Base-by-base conservation (phyloP, 1,140 invertebrate genomes). In the Diuraphis noxia region DNA sequence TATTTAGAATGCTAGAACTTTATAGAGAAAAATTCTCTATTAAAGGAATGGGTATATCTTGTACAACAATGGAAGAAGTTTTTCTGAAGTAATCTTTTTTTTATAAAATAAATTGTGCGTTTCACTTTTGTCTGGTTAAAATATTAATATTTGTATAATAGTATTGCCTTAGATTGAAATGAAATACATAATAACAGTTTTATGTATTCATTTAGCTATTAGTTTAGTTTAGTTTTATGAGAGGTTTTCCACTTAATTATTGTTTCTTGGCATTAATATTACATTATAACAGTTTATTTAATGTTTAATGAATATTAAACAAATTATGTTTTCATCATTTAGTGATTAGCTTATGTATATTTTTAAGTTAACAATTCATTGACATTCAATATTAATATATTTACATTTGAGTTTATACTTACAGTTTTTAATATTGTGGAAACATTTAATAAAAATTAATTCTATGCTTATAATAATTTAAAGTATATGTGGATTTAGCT, bases 41-140 rank as follows among this genome's bases (percentile, higher is more conserved):
- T 89, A 92, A 93, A 34, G 95, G 94, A 92, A 95, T 95, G 93
- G 95, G 96, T 23, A 93, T 95, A 38, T 95, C 95, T 10, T 94
- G 95, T 40, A 96, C 95, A 23, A 96, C 96, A 21, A 95, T 96
- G 94, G 96, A 96, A 93, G 96, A 96, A 93, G 96, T 96, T 21
- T 96, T 96, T 93, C 92, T 96, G 3, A 95, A 94, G 95, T 95
- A 93, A 93, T 88, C n/a, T 49, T 49, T 13, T 49, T 34, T 46
- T 85, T 23, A 21, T 85, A n/a, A 72, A 1, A n/a, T 5, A 21
- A 63, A 17, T 72, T n/a, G 10, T 72, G 5, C 13, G 17, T 72
- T 72, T 72, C 34, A 72, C 10, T n/a, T n/a, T 56, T 56, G 9
- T 56, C 30, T n/a, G 25, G 3, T 63, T 13, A n/a, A 30, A 30